These are phyloP conservation scores for Apaloderma vittatum DNA, from an alignment of 2,113 vertebrate species.

Conservation along the genomic window DNA sequence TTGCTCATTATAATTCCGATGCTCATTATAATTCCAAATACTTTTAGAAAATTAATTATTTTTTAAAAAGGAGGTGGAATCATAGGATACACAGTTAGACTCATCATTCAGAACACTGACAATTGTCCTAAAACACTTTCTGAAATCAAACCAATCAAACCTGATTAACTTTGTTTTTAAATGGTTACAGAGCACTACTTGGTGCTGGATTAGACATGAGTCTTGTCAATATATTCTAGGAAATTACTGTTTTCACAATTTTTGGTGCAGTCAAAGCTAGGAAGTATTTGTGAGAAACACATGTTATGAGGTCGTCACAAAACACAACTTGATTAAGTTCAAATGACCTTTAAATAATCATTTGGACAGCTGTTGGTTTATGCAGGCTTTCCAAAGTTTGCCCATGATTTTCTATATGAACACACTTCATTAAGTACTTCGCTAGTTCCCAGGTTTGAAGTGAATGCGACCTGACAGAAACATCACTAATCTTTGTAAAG, in stretches of 20 bases:
- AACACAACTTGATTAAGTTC: not conserved
- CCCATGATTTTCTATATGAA: conserved; percentile 1
- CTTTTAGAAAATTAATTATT: not conserved
- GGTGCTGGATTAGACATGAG: not conserved
- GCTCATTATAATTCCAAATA: not conserved
- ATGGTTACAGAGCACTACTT: not conserved
- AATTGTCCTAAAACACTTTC: not conserved
- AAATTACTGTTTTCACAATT: not conserved
- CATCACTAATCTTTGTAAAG: not conserved
- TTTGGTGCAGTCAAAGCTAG: not conserved
- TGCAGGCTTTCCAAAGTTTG: not conserved
- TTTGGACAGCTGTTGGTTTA: conserved; percentile 26
- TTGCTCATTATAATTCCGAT: not conserved
- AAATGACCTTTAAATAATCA: conserved; percentile 36
- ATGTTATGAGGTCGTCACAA: not conserved
- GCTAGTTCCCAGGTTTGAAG: not conserved
- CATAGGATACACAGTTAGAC: not conserved
- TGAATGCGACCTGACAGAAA: not conserved
- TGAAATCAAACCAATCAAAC: not conserved
- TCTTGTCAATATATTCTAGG: not conserved
- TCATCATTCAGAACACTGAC: not conserved
- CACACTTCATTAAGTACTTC: conserved; percentile 17
- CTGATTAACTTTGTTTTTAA: not conserved
- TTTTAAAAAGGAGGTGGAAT: not conserved
- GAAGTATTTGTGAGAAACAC: not conserved